Evolutionary conservation across 2,113 vertebrate genomes (phyloP), one percentile per base, ranked within the genome.

Genomic region (Atractosteus spatula): DNA sequence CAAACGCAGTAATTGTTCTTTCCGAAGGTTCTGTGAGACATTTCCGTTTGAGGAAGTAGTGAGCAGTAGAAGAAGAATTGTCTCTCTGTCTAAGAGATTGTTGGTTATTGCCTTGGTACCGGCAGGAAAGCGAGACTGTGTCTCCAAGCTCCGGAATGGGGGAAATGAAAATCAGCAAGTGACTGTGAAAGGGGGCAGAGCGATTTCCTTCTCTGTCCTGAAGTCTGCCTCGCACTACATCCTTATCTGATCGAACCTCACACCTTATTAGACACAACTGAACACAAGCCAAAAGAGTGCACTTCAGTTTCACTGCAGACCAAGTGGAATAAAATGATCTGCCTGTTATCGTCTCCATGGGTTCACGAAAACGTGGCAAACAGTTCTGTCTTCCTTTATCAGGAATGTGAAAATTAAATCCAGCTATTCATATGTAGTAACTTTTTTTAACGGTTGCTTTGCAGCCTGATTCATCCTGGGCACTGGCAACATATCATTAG

Each of bases 231-330:
- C 79, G 62, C 66, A 76, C 77, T 47, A 71, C 78, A 77, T 44
- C 77, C 82, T 89, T 91, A 91, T 91, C 90, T 88, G 90, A 91
- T 91, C 77, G 75, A 76, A 80, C 86, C 86, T 90, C 86, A 78
- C 83, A 82, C 82, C 79, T 82, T 80, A 85, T 90, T 86, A 89
- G 71, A 62, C 43, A 73, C 76, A 78, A 74, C 81, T 85, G 84
- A 85, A 74, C 41, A 80, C 62, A 74, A 57, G 44, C 55, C 66
- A 13, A 74, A 71, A 69, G 55, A 12, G 11, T 47, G 47, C n/a
- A 29, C 55, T 54, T n/a, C 44, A 54, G 64, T 41, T 42, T 16
- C 66, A 55, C 68, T 65, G 14, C 55, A 66, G 62, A 72, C 54
- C 16, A 14, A 70, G 69, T 69, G 41, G 41, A 45, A 76, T 67